phyloP scores from a whole-genome alignment of 2,797 vertebrate genomes.

The Xiphorhynchus erythropygius region DNA sequence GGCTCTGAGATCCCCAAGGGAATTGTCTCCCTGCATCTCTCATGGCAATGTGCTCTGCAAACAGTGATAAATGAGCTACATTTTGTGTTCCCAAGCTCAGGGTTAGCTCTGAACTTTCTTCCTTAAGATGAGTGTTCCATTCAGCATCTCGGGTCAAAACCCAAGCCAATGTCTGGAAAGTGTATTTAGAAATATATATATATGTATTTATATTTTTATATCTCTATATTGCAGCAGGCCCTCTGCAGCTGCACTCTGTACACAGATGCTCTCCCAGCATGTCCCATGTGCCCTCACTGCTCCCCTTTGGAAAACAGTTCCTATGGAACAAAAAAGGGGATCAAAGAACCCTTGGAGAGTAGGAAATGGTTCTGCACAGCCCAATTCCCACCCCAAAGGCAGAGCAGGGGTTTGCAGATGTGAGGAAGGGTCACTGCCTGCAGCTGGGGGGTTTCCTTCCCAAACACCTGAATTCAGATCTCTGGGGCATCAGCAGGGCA shows the following conservation, averaged over 20 bases:
- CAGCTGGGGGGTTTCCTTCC: neutral
- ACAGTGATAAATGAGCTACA: neutral
- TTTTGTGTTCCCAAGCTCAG: neutral
- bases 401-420: rapidly evolving
- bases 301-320: neutral
- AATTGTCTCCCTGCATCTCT: neutral
- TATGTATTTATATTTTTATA: neutral
- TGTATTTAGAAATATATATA: neutral
- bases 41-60: neutral
- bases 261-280: neutral
- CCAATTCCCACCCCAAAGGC: rapidly evolving
- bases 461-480: neutral
- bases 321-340: neutral
- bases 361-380: neutral
- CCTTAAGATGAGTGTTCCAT: neutral
- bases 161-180: neutral
- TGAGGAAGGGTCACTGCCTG: neutral
- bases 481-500: neutral
- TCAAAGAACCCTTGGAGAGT: neutral
- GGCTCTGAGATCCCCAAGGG: neutral
- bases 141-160: neutral
- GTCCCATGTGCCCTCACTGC: neutral
- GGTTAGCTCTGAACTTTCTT: neutral
- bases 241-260: neutral
- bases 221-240: neutral